Evolutionary conservation across 2,797 vertebrate genomes (phyloP).

Genomic region (Rhinatrema bivittatum): DNA sequence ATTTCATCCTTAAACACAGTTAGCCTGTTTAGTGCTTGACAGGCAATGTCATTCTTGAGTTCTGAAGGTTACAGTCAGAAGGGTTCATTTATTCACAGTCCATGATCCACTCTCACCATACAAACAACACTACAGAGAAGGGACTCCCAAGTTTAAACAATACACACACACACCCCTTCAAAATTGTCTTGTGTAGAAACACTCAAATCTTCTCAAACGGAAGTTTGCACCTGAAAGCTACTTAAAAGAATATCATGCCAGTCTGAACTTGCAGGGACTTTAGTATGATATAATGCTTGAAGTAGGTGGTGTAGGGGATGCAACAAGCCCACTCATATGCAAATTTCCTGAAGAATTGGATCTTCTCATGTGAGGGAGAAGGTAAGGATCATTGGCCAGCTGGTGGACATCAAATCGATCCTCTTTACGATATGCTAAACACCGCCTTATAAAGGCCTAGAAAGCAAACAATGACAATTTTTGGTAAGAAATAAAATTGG

Average conservation of each 20-base stretch:
- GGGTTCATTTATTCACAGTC: constrained; percentile 46
- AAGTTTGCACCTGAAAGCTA: constrained; percentile 56
- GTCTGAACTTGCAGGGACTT: constrained; percentile 51
- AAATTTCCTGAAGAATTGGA: constrained; percentile 98
- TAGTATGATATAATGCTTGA: constrained; percentile 91
- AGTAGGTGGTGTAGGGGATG: constrained; percentile 73
- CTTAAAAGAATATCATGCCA: constrained; percentile 44
- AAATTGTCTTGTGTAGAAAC: constrained; percentile 47
- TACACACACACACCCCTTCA: constrained; percentile 38
- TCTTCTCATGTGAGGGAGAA: constrained; percentile 95
- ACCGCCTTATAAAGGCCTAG: constrained; percentile 93
- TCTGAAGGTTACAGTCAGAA: constrained; percentile 39
- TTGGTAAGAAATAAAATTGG: background rate
- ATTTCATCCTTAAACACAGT: constrained; percentile 42
- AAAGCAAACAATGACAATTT: constrained; percentile 3
- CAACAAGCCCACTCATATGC: constrained; percentile 76
- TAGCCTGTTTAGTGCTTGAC: constrained; percentile 38
- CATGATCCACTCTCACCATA: constrained; percentile 48
- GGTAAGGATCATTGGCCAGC: constrained; percentile 90
- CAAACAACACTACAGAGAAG: constrained; percentile 41
- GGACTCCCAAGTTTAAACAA: constrained; percentile 40
- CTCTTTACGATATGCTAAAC: constrained; percentile 96
- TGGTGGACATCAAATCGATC: constrained; percentile 94
- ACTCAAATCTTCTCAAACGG: constrained; percentile 53
- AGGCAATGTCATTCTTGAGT: constrained; percentile 40